Base-by-base conservation (phyloP, 1,140 invertebrate genomes). In the Leptinotarsa texana region DNA sequence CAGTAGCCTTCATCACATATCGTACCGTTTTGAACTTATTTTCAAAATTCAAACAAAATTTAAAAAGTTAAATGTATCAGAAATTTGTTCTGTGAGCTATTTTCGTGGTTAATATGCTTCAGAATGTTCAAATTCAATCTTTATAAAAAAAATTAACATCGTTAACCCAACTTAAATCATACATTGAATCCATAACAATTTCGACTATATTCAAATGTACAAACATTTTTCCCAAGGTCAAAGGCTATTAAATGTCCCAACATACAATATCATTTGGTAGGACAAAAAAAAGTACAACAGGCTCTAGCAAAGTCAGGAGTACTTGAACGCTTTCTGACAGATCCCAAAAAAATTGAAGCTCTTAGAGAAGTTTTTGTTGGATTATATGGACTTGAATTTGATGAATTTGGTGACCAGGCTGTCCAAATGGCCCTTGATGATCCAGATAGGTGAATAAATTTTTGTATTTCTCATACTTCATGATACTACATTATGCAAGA, bases 231-330 rank as follows among this genome's bases (percentile, higher is more conserved):
- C 33, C 33, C 8, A 42, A 84, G 83, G 75, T 85, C 82, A 49
- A 86, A 86, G 51, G 96, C 97, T 8, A 97, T 99, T 77, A 99
- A 99, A 86, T 98, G 95, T 85, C 98, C 98, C 2, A 95, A 95
- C 47, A 95, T 98, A 78, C 93, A 96, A 3, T 95, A 94, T 84
- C 94, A 95, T 84, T 86, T 95, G 80, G 93, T 93, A 5, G 94
- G 94, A 67, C 93, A 93, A 1, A 96, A 95, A 85, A 95, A 95
- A 86, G 93, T 97, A 15, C 97, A 98, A 84, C 96, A 98, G 87
- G 92, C 93, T 66, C 84, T 98, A 71, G 91, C 94, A 2, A 85
- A 87, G 65, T 90, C 92, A 13, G 92, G 91, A 11, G 88, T 90
- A 8, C 80, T 98, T 17, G 93, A 95, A 83, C 88, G 87, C 78